A percentile compares a stretch with the other conserved stretches of the same genome.
These are phyloP conservation scores for Vimba vimba DNA, from an alignment of 2,113 vertebrate species.

Conservation along the genomic window DNA sequence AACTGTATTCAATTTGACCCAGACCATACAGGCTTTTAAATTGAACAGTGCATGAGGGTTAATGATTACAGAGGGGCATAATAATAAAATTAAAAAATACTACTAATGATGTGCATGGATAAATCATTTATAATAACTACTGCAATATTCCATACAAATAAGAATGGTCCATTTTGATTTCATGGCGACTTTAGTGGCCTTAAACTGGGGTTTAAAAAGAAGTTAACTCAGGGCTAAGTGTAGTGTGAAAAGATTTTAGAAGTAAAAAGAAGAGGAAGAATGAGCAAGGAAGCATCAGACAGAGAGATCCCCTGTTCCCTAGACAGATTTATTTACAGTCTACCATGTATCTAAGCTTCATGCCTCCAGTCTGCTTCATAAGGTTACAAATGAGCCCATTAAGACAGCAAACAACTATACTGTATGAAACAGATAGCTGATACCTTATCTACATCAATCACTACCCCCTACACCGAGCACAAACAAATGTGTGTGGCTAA, in stretches of 20 bases:
- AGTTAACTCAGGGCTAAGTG: neutral
- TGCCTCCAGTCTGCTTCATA: constrained; percentile 25
- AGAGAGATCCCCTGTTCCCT: constrained; percentile 2
- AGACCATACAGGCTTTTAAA: too few species aligned
- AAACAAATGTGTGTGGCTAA: neutral
- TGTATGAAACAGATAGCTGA: constrained; percentile 49
- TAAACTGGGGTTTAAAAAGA: neutral
- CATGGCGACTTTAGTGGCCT: too few species aligned
- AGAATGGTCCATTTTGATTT: too few species aligned
- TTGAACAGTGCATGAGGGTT: too few species aligned
- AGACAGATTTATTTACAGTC: constrained; percentile 48
- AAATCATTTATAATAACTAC: too few species aligned
- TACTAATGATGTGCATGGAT: too few species aligned
- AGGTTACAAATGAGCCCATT: constrained; percentile 56
- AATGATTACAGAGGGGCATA: too few species aligned
- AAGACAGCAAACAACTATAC: constrained; percentile 37
- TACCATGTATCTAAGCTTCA: constrained; percentile 41
- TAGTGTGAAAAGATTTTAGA: neutral
- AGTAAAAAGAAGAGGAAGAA: neutral
- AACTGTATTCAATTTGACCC: too few species aligned
- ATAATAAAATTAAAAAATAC: too few species aligned
- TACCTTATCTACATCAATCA: constrained; percentile 34
- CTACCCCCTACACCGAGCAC: neutral
- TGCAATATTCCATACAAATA: too few species aligned
- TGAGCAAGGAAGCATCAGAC: neutral